phyloP scores from a whole-genome alignment of 1,140 invertebrate species.

The Drosophila insularis region DNA sequence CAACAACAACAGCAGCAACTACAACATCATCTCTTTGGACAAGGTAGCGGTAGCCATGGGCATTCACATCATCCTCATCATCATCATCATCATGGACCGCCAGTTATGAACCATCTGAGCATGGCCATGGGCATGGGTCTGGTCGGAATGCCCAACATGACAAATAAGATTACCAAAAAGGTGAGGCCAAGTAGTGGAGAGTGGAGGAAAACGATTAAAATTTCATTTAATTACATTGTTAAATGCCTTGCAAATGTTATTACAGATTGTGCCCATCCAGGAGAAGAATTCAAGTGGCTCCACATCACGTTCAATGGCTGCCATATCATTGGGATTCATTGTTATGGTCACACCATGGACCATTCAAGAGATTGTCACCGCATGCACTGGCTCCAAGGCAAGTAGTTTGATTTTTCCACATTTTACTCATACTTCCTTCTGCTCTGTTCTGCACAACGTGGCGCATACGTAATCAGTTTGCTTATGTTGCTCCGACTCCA shows the following conservation, averaged over 20 bases:
- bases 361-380: constrained; percentile 93
- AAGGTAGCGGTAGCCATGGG: constrained; percentile 42
- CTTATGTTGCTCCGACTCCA: constrained; percentile 40
- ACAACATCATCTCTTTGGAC: constrained; percentile 46
- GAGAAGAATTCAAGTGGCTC: constrained; percentile 89
- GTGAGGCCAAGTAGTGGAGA: constrained; percentile 31
- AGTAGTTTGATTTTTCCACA: constrained; percentile 28
- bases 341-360: constrained; percentile 94
- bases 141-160: constrained; percentile 73
- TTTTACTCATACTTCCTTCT: background rate
- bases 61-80: constrained; percentile 56
- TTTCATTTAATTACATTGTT: constrained; percentile 38
- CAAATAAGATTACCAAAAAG: constrained; percentile 82
- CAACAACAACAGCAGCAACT: constrained; percentile 48
- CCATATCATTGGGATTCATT: constrained; percentile 93
- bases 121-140: constrained; percentile 82
- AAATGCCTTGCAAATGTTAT: constrained; percentile 46
- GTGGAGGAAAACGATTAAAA: background rate
- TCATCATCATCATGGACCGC: constrained; percentile 49
- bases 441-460: constrained; percentile 23
- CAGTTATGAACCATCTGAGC: constrained; percentile 72
- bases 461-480: constrained; percentile 61
- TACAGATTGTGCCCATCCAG: constrained; percentile 85
- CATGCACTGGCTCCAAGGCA: constrained; percentile 90
- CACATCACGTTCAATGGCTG: constrained; percentile 92